These are phyloP conservation scores for Orientallactaga bullata DNA, from an alignment of 2,113 vertebrate genomes.

Conservation along the genomic window DNA sequence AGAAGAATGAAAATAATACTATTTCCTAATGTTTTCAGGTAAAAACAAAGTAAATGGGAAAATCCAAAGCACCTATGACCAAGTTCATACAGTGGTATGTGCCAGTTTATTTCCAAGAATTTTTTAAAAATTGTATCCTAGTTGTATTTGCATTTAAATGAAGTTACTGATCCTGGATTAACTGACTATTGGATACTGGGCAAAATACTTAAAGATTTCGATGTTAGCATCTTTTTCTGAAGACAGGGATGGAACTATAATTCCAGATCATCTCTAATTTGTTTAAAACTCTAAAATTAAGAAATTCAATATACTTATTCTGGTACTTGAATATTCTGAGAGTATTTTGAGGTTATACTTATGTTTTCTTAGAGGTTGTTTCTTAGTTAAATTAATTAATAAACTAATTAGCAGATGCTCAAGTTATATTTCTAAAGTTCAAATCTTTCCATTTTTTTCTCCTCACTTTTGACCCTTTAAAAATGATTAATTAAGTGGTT, in stretches of 20 bases:
- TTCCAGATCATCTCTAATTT: slow-evolving; percentile 1
- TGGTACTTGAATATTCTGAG: not conserved
- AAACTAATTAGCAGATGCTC: not conserved
- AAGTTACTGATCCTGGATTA: not conserved
- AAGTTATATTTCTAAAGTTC: not conserved
- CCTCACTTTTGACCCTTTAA: not conserved
- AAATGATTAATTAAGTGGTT: not conserved
- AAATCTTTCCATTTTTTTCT: slow-evolving; percentile 7
- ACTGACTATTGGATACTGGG: not conserved
- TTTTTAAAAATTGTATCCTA: not conserved
- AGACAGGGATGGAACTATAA: not conserved
- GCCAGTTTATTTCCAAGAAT: slow-evolving; percentile 55
- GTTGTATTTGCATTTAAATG: slow-evolving; percentile 6
- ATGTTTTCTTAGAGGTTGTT: not conserved
- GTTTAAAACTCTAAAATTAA: slow-evolving; percentile 14
- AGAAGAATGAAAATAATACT: slow-evolving; percentile 21
- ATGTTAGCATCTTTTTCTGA: slow-evolving; percentile 4
- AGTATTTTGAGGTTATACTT: not conserved
- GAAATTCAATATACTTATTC: not conserved
- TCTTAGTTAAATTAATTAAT: slow-evolving; percentile 35
- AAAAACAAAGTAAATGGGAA: slow-evolving; percentile 89
- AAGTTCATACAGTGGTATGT: slow-evolving; percentile 87
- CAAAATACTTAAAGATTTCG: slow-evolving; percentile 5
- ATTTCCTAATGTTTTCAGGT: slow-evolving; percentile 81
- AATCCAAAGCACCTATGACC: slow-evolving; percentile 88